Conservation (phyloP, 1,140 invertebrate species). For the Megalopta genalis region DNA sequence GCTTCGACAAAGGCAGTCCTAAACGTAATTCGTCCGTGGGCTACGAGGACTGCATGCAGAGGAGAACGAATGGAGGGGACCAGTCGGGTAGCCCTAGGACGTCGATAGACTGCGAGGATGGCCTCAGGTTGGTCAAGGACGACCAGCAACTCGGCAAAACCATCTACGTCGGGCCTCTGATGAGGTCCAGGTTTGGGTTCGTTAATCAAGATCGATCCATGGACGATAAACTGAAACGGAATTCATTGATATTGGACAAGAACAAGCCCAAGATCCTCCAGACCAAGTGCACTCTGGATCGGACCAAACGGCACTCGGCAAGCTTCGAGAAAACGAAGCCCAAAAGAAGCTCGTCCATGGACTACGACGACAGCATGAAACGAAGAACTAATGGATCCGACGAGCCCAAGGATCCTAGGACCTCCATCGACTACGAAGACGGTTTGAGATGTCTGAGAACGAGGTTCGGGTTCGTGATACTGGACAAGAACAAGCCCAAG, state of each 20-base stretch:
- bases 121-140: no score
- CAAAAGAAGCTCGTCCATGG: slow-evolving; percentile 69
- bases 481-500: slow-evolving; percentile 66
- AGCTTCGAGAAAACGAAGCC: slow-evolving; percentile 59
- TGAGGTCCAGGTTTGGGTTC: slow-evolving; percentile 58
- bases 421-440: slow-evolving; percentile 72
- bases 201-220: slow-evolving; percentile 42
- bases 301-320: slow-evolving; percentile 71
- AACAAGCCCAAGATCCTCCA: slow-evolving; percentile 62
- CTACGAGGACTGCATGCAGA: slow-evolving; percentile 71
- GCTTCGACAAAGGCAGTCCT: slow-evolving; percentile 56
- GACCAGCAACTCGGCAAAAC: slow-evolving; percentile 22
- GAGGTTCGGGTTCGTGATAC: slow-evolving; percentile 59
- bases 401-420: slow-evolving; percentile 40
- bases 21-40: slow-evolving; percentile 70
- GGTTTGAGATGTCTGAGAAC: slow-evolving; percentile 50
- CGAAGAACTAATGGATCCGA: slow-evolving; percentile 53
- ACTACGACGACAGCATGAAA: slow-evolving; percentile 71
- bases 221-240: slow-evolving; percentile 65
- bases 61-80: slow-evolving; percentile 54
- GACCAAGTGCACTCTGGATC: slow-evolving; percentile 61
- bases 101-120: slow-evolving; percentile 22
- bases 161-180: slow-evolving; percentile 6
- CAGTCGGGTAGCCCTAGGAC: slow-evolving; percentile 46
- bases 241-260: slow-evolving; percentile 65